Evolutionary conservation across 2,797 vertebrate genomes (phyloP).

Genomic region (Cuculus canorus): DNA sequence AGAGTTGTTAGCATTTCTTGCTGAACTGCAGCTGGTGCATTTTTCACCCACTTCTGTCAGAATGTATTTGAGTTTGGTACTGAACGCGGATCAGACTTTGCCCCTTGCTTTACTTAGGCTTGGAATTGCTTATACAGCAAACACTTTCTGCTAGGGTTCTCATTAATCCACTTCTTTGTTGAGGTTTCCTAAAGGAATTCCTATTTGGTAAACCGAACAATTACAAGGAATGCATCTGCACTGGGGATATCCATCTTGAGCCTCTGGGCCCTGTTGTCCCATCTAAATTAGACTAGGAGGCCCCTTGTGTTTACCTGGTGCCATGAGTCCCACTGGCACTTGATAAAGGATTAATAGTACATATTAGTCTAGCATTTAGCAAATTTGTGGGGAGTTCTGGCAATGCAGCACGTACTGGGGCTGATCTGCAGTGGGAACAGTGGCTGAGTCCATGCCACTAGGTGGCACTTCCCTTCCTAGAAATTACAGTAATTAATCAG

Average conservation of each 20-base stretch:
- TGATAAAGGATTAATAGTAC: neutral
- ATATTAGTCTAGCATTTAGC: neutral
- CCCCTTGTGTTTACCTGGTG: neutral
- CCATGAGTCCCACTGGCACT: neutral
- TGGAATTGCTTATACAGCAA: constrained; percentile 61
- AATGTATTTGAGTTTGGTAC: constrained; percentile 66
- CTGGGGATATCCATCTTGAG: constrained; percentile 32
- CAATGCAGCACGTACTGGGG: neutral
- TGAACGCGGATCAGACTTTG: constrained; percentile 63
- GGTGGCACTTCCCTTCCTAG: constrained; percentile 66
- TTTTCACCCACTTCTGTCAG: constrained; percentile 64
- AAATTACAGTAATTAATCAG: constrained; percentile 37
- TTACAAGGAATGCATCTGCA: constrained; percentile 51
- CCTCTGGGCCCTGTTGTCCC: constrained; percentile 14
- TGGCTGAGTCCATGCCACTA: constrained; percentile 1
- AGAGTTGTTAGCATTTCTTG: constrained; percentile 34
- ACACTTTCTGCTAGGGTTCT: constrained; percentile 55
- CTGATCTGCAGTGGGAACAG: too few species aligned
- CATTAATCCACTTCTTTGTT: constrained; percentile 66
- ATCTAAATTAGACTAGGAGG: constrained; percentile 11
- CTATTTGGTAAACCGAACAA: constrained; percentile 67
- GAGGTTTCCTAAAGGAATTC: constrained; percentile 62
- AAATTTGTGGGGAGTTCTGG: neutral
- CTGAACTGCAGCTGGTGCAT: constrained; percentile 52
- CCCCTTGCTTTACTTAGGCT: constrained; percentile 55